phyloP scores from a whole-genome alignment of 2,888 invertebrate species.

The Patella caerulea region DNA sequence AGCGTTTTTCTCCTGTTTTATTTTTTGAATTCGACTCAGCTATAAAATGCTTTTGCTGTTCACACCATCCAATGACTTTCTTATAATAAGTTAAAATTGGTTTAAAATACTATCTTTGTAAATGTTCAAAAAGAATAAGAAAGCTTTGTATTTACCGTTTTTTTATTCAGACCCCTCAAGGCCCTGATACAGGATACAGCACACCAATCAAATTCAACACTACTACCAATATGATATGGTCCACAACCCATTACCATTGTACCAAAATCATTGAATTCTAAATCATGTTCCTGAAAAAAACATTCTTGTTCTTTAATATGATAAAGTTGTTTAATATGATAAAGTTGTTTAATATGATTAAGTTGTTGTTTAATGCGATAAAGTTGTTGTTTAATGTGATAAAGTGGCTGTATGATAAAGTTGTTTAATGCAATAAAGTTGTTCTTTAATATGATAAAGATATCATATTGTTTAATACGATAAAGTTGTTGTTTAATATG shows the following conservation, averaged over 20 bases:
- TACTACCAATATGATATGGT: conserved; percentile 67
- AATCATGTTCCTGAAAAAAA: conserved; percentile 57
- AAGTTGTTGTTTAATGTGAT: not conserved
- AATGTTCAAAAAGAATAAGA: not conserved
- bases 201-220: conserved; percentile 69
- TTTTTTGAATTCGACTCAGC: no score
- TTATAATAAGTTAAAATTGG: no score
- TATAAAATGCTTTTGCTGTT: no score
- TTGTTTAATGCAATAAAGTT: not conserved
- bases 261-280: conserved; percentile 54
- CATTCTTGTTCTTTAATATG: not conserved
- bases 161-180: conserved; percentile 53
- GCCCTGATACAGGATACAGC: conserved; percentile 61
- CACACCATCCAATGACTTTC: no score
- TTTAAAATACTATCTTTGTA: no score
- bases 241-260: conserved; percentile 67
- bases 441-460: no score
- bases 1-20: no score
- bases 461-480: no score
- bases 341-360: no score
- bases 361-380: not conserved
- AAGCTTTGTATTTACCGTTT: conserved; percentile 37
- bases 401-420: no score
- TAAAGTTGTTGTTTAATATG: not conserved
- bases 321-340: no score